Base-by-base conservation (phyloP, 23 tunicate genomes). In the Aplidium turbinatum region DNA sequence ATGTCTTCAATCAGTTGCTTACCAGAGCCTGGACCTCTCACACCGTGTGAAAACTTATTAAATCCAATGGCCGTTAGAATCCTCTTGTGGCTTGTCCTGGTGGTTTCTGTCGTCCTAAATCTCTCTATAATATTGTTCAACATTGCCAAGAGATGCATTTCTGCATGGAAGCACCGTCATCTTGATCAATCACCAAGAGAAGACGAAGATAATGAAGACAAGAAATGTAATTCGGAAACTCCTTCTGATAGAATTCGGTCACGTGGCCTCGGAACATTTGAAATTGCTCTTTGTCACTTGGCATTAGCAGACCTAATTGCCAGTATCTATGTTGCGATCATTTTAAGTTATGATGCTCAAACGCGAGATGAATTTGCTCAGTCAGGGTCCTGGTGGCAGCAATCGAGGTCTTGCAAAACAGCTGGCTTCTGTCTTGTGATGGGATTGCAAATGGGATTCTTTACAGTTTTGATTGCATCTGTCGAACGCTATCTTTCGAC, bases 331-430 rank as follows among this genome's bases (percentile, higher is more conserved):
- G 24, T 87, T 7, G 86, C 73, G 4, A 63, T 79, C 1, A 72
- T 91, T 11, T 39, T 84, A 1, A 45, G 47, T 20, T 91, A 84
- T 46, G 91, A 91, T 73, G 53, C 69, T 20, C 26, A 55, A 30
- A 78, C 81, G 9, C 31, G 83, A 19, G 85, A 79, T 3, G 47
- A 79, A 19, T 84, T 91, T 57, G 82, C 75, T 1, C 66, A 52
- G 21, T 23, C 57, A 23, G 97, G 85, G 4, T 86, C 97, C 0
- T 78, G 91, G 91, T 91, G 97, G 97, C 84, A 91, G 30, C 82
- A 84, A 45, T 91, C 97, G 20, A 36, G 57, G 7, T 62, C 57
- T 36, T 91, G 97, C 68, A 60, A 66, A 5, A 50, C 86, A 3
- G 91, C 87, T 23, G 90, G 91, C 3, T 84, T 91, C 36, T 70